These are phyloP conservation scores for Trididemnum clinides DNA, from an alignment of 23 tunicate genomes.

Conservation along the genomic window DNA sequence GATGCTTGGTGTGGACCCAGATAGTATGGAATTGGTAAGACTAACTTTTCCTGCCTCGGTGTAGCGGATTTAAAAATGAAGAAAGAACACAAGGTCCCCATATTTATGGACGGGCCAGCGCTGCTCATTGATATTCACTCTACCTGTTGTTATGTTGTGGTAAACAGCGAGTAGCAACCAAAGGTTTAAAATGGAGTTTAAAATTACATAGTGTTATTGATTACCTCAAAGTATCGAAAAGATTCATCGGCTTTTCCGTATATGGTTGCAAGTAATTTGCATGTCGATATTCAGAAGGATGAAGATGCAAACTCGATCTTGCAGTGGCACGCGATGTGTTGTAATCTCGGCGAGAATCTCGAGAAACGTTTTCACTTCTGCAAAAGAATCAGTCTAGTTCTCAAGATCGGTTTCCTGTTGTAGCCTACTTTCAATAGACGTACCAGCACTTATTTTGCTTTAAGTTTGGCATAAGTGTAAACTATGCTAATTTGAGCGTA, in stretches of 20 bases:
- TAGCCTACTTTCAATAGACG: background rate
- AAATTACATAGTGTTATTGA: background rate
- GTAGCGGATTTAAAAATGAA: too few relatives aligned
- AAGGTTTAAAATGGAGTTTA: background rate
- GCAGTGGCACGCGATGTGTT: slow-evolving; percentile 44
- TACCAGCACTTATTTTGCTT: background rate
- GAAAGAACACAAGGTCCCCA: too few relatives aligned
- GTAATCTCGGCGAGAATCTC: slow-evolving; percentile 15
- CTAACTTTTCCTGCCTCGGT: too few relatives aligned
- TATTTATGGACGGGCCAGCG: too few relatives aligned
- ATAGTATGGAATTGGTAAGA: too few relatives aligned
- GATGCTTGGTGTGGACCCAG: too few relatives aligned
- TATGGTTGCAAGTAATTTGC: slow-evolving; percentile 1
- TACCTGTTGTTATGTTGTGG: too few relatives aligned
- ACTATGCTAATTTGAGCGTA: background rate
- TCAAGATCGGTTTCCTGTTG: background rate
- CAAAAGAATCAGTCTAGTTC: background rate
- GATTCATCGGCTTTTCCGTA: slow-evolving; percentile 65
- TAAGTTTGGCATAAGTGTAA: background rate
- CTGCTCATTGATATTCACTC: too few relatives aligned
- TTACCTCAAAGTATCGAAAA: slow-evolving; percentile 88
- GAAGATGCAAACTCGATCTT: slow-evolving; percentile 51
- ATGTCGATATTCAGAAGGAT: background rate
- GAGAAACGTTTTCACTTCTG: slow-evolving; percentile 42
- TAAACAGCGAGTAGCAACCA: too few relatives aligned